These are phyloP conservation scores for Lerista edwardsae DNA, from an alignment of 2,797 vertebrate genomes.

Conservation along the genomic window DNA sequence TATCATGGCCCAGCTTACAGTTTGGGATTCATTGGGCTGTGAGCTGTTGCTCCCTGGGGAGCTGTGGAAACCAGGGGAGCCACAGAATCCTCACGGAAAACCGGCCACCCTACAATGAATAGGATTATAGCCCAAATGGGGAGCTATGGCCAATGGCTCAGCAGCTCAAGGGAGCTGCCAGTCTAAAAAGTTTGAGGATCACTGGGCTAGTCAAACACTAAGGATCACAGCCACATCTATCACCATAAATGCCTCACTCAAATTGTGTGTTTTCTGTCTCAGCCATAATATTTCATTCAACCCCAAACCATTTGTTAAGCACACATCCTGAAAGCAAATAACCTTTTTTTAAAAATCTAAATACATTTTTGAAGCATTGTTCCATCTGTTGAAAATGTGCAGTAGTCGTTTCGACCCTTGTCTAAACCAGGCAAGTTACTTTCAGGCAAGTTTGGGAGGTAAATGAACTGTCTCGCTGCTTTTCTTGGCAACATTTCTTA, in stretches of 20 bases:
- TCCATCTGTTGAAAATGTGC: slow-evolving; percentile 82
- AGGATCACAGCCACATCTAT: slow-evolving; percentile 70
- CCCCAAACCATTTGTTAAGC: slow-evolving; percentile 73
- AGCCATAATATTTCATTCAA: slow-evolving; percentile 76
- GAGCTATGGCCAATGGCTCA: no score
- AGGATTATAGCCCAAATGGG: no score
- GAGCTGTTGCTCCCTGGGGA: no score
- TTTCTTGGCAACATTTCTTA: slow-evolving; percentile 81
- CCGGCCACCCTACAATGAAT: no score
- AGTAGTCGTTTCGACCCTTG: slow-evolving; percentile 80
- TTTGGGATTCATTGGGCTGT: no score
- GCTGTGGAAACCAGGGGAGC: no score
- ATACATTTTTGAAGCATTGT: slow-evolving; percentile 79
- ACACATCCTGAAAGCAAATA: slow-evolving; percentile 79
- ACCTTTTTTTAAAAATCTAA: slow-evolving; percentile 75
- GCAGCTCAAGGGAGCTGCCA: no score
- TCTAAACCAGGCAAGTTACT: slow-evolving; percentile 81
- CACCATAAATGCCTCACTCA: slow-evolving; percentile 73
- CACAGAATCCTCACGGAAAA: no score
- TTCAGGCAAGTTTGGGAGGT: slow-evolving; percentile 83
- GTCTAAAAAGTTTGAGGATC: slow-evolving; percentile 14
- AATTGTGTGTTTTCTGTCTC: slow-evolving; percentile 71
- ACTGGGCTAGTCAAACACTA: slow-evolving; percentile 70
- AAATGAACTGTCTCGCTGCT: slow-evolving; percentile 87
- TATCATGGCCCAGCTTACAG: no score